Conservation (phyloP, 2,888 invertebrate species). For the Plutella xylostella region DNA sequence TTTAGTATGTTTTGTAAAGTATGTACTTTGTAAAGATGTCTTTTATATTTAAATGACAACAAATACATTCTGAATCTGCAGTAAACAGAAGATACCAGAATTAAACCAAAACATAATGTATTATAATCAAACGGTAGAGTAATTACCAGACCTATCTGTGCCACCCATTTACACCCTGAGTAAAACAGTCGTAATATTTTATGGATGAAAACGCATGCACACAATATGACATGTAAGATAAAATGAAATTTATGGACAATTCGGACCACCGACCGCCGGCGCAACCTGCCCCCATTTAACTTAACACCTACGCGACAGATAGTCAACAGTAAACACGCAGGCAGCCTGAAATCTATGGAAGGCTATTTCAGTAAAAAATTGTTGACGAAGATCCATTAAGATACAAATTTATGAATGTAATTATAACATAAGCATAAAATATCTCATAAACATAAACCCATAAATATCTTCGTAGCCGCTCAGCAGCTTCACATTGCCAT, state of each 20-base stretch:
- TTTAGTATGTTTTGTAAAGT: too few species aligned
- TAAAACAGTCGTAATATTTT: slow-evolving; percentile 41
- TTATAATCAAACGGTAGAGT: too few species aligned
- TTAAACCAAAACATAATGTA: too few species aligned
- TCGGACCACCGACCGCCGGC: slow-evolving; percentile 3
- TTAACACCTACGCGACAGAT: not conserved
- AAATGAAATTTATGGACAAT: slow-evolving; percentile 17
- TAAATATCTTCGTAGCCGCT: slow-evolving; percentile 33
- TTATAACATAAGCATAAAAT: slow-evolving; percentile 7
- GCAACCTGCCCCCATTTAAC: not conserved
- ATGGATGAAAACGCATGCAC: slow-evolving; percentile 22
- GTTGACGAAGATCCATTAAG: not conserved
- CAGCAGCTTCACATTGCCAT: slow-evolving; percentile 42
- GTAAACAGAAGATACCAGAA: too few species aligned
- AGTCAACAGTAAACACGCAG: not conserved
- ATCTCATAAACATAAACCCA: slow-evolving; percentile 18
- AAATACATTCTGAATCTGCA: too few species aligned
- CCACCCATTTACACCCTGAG: slow-evolving; percentile 29
- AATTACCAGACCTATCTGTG: too few species aligned
- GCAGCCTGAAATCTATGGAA: too few species aligned
- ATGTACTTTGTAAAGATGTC: too few species aligned
- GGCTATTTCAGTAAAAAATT: too few species aligned
- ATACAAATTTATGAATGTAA: not conserved
- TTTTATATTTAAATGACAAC: too few species aligned
- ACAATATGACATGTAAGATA: slow-evolving; percentile 12